phyloP scores from a whole-genome alignment of 2,797 vertebrate species.

The Nyctalus aviator region DNA sequence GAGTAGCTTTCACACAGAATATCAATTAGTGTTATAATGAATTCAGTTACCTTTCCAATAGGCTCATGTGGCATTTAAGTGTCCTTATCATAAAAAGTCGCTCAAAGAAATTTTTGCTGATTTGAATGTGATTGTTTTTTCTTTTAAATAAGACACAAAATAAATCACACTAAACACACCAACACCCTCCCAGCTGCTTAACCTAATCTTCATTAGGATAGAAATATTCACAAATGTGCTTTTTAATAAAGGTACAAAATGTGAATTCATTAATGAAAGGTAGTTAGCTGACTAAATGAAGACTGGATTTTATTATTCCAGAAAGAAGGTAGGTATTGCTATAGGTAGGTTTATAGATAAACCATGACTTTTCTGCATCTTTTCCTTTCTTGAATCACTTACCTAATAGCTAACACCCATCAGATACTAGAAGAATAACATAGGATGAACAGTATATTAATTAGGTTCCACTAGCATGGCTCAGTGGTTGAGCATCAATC shows the following conservation, averaged over 20 bases:
- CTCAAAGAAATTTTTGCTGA: background rate
- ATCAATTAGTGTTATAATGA: background rate
- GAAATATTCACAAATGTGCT: background rate
- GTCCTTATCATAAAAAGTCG: background rate
- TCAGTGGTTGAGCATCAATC: no score
- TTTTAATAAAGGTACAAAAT: background rate
- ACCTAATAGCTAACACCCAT: background rate
- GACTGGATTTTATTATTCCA: background rate
- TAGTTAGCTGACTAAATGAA: background rate
- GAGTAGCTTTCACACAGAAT: background rate
- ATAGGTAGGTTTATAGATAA: background rate
- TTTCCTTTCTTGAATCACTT: background rate
- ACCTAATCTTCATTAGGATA: background rate
- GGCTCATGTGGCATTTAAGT: background rate
- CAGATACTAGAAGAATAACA: background rate
- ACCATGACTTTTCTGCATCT: background rate
- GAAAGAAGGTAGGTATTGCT: background rate
- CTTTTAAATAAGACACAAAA: background rate
- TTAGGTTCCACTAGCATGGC: no score
- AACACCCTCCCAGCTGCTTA: background rate
- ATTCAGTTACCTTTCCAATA: slow-evolving; percentile 3
- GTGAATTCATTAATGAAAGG: background rate
- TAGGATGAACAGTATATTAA: background rate
- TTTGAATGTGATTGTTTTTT: background rate
- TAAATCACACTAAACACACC: background rate